Evolutionary conservation across 2,888 invertebrate species (phyloP).

Genomic region (Melipona beecheii): DNA sequence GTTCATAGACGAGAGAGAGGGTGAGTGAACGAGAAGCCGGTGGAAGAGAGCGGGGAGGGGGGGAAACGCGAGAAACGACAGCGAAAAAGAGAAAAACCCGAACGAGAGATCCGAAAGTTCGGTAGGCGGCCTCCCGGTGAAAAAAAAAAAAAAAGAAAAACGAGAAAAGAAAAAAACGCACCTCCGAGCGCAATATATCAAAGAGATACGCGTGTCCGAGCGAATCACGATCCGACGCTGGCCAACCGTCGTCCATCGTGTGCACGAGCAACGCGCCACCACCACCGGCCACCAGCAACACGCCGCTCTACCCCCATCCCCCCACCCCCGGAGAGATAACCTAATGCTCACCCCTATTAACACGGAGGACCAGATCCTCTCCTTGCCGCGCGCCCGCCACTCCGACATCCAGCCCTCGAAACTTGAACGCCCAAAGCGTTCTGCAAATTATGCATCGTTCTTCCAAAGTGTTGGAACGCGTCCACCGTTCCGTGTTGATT

Average conservation of each 20-base stretch:
- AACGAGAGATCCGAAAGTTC: slow-evolving; percentile 57
- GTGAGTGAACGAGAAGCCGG: background rate
- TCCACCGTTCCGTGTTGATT: background rate
- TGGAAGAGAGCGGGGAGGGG: background rate
- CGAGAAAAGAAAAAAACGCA: slow-evolving; percentile 51
- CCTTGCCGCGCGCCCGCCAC: background rate
- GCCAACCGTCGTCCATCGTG: slow-evolving; percentile 52
- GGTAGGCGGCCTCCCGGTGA: slow-evolving; percentile 10
- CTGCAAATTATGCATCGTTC: slow-evolving; percentile 14
- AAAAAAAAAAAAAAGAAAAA: too few species aligned
- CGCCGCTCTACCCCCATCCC: slow-evolving; percentile 38
- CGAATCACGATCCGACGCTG: slow-evolving; percentile 68
- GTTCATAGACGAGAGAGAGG: slow-evolving; percentile 42
- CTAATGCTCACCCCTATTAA: slow-evolving; percentile 79
- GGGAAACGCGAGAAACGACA: slow-evolving; percentile 29
- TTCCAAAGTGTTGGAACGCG: background rate
- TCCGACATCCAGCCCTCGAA: slow-evolving; percentile 7
- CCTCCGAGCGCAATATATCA: slow-evolving; percentile 73
- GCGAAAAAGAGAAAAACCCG: slow-evolving; percentile 24
- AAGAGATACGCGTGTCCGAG: slow-evolving; percentile 75
- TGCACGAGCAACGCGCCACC: slow-evolving; percentile 29
- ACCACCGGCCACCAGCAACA: slow-evolving; percentile 26
- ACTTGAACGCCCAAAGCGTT: slow-evolving; percentile 22
- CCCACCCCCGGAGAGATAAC: slow-evolving; percentile 72
- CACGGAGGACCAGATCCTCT: slow-evolving; percentile 58